phyloP scores from a whole-genome alignment of 2,113 vertebrate genomes.

The Naja naja region DNA sequence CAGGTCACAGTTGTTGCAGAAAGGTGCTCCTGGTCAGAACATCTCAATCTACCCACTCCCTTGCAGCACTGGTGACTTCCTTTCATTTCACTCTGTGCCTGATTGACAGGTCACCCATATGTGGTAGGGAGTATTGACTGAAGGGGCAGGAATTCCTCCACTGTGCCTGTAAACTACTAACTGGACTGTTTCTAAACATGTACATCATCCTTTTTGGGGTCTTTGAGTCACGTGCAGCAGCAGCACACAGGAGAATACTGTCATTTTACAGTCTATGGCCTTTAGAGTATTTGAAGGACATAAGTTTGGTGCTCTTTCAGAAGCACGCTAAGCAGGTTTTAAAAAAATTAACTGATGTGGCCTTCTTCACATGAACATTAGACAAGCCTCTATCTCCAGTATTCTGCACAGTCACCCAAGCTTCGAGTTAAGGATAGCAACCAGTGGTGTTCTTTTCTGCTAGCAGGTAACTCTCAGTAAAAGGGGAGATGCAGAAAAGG shows the following conservation, averaged over 20 bases:
- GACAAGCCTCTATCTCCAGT: neutral
- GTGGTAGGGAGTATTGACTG: neutral
- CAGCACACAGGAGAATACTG: neutral
- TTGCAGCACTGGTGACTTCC: neutral
- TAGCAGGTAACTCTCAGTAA: neutral
- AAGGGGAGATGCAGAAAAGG: neutral
- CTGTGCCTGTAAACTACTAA: neutral
- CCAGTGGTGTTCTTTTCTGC: neutral
- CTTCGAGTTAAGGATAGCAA: neutral
- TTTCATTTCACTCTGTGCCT: neutral
- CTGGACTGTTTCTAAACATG: neutral
- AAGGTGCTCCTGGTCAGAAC: neutral
- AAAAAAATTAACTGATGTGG: neutral
- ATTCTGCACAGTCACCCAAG: neutral
- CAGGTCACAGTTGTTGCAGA: neutral
- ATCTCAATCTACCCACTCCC: neutral
- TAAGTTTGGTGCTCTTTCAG: neutral
- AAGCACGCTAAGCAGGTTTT: neutral
- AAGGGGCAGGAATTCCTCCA: neutral
- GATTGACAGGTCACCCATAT: neutral
- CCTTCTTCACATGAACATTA: neutral
- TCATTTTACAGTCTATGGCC: neutral
- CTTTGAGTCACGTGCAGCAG: neutral
- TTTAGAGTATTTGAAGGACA: neutral
- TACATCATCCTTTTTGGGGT: neutral